Conservation (phyloP, 2,888 invertebrate species). For the Biston betularia region DNA sequence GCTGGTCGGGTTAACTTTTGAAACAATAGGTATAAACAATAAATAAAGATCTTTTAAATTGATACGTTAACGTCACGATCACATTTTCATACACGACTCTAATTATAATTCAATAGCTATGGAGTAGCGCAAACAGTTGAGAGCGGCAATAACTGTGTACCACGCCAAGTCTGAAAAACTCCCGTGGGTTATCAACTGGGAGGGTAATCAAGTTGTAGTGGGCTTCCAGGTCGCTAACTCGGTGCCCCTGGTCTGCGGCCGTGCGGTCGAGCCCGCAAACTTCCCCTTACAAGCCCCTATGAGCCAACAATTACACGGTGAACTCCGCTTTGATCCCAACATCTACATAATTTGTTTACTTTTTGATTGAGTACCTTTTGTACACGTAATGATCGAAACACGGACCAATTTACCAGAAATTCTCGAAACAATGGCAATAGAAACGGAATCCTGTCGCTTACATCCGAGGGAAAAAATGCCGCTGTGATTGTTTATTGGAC, state of each 20-base stretch:
- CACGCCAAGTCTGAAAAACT: constrained; percentile 41
- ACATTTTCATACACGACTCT: background rate
- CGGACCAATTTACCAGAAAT: constrained; percentile 40
- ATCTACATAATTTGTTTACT: constrained; percentile 55
- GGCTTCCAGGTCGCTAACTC: constrained; percentile 27
- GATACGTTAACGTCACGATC: background rate
- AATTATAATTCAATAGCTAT: constrained; percentile 39
- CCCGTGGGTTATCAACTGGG: constrained; percentile 40
- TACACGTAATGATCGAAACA: constrained; percentile 35
- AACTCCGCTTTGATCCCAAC: constrained; percentile 59
- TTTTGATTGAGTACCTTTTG: constrained; percentile 56
- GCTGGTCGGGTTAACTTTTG: constrained; percentile 15
- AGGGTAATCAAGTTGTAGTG: constrained; percentile 50
- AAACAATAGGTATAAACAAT: background rate
- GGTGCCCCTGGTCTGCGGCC: constrained; percentile 24
- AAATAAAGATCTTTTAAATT: background rate
- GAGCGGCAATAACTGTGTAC: constrained; percentile 41
- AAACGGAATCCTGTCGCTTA: constrained; percentile 19
- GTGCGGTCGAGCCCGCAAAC: constrained; percentile 41
- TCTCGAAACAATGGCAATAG: constrained; percentile 22
- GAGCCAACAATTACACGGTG: constrained; percentile 44
- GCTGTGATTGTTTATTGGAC: constrained; percentile 14
- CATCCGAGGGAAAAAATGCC: constrained; percentile 22
- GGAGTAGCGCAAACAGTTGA: constrained; percentile 38
- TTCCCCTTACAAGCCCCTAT: constrained; percentile 33